A percentile compares a stretch with the other conserved stretches of the same genome.
phyloP scores from a whole-genome alignment of 2,113 vertebrate species.

The Maccullochella peelii region DNA sequence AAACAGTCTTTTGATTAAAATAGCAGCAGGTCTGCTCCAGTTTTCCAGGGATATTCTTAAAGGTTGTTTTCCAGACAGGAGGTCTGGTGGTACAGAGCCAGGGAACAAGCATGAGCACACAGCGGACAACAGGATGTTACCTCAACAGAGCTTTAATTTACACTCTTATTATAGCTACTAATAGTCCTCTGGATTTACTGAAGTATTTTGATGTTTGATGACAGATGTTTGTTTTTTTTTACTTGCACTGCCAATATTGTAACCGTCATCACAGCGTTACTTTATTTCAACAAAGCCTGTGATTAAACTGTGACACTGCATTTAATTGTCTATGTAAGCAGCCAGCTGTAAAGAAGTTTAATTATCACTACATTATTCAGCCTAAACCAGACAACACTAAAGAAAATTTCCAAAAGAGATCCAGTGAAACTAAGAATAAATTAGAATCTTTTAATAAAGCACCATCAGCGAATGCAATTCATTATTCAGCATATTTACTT shows the following conservation, averaged over 20 bases:
- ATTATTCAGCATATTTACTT: conserved; percentile 47
- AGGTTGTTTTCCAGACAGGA: conserved; percentile 54
- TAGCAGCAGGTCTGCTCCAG: conserved; percentile 49
- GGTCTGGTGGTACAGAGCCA: conserved; percentile 38
- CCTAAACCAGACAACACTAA: not conserved
- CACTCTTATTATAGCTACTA: conserved; percentile 24
- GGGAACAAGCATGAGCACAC: conserved; percentile 39
- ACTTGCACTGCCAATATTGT: not conserved
- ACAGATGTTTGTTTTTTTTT: not conserved
- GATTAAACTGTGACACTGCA: conserved; percentile 21
- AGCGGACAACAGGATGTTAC: conserved; percentile 31
- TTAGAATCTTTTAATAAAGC: conserved; percentile 13
- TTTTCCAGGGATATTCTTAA: conserved; percentile 60
- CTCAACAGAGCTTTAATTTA: conserved; percentile 35
- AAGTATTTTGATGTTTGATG: not conserved
- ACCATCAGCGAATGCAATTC: conserved; percentile 8
- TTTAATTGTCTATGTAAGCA: conserved; percentile 12
- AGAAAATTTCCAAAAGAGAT: conserved; percentile 1
- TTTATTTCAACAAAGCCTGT: not conserved
- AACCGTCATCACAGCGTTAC: not conserved
- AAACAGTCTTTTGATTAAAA: conserved; percentile 55
- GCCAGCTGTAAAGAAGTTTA: conserved; percentile 16
- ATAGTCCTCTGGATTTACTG: conserved; percentile 4
- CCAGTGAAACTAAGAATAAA: conserved; percentile 19
- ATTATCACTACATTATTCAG: conserved; percentile 4